Percentiles rank a stretch among this genome's conserved stretches.
Evolutionary conservation across 2,113 vertebrate species (phyloP).

Genomic region (Caracal caracal): DNA sequence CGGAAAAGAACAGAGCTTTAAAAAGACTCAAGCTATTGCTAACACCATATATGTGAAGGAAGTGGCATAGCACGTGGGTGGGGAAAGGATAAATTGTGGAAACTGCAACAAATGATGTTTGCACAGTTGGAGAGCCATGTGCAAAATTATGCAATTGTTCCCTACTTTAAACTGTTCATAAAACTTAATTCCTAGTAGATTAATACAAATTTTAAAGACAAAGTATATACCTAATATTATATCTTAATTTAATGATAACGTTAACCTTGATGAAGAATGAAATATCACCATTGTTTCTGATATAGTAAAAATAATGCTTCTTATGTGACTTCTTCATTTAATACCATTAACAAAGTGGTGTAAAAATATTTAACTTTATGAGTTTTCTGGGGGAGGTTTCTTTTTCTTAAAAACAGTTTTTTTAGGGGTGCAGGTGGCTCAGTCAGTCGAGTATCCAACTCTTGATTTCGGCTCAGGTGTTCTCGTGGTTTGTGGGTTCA

Average conservation of each 20-base stretch:
- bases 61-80: neutral
- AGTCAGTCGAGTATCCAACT: too few relatives aligned
- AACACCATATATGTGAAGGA: neutral
- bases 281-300: neutral
- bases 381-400: neutral
- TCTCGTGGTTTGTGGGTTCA: too few relatives aligned
- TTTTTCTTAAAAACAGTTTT: neutral
- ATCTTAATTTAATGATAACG: neutral
- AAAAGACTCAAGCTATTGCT: neutral
- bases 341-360: neutral
- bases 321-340: neutral
- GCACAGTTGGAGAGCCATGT: neutral
- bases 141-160: neutral
- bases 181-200: neutral
- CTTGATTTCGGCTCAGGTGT: too few relatives aligned
- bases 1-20: neutral
- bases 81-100: neutral
- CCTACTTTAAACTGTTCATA: neutral
- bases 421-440: too few relatives aligned
- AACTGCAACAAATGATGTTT: neutral
- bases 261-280: neutral
- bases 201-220: neutral
- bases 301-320: neutral
- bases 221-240: neutral
- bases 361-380: neutral